Percentiles rank a stretch among this genome's conserved stretches.
These are phyloP conservation scores for Heteromormyrus szaboi DNA, from an alignment of 2,797 vertebrate species.

Conservation along the genomic window DNA sequence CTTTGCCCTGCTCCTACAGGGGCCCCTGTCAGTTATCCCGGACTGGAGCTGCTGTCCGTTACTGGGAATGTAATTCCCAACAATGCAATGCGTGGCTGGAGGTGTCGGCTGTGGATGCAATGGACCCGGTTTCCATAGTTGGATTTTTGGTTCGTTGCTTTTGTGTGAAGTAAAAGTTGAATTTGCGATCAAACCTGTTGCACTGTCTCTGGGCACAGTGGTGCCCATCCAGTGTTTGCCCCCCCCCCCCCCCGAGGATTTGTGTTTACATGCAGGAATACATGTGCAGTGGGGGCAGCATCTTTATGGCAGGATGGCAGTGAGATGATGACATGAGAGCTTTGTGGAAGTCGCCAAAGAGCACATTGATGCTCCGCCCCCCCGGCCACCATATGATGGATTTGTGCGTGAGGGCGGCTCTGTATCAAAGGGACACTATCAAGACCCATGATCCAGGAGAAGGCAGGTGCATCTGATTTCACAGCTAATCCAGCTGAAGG, in stretches of 20 bases:
- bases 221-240: not conserved
- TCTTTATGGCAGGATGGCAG: too few species aligned
- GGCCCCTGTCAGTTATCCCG: not conserved
- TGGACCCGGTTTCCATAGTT: not conserved
- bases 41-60: not conserved
- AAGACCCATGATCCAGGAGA: constrained; percentile 33
- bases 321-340: not conserved
- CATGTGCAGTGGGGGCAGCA: too few species aligned
- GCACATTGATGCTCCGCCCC: not conserved
- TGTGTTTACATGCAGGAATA: too few species aligned
- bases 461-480: constrained; percentile 41
- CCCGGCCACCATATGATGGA: not conserved
- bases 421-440: constrained; percentile 21
- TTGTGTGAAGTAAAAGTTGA: not conserved
- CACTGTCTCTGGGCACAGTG: not conserved
- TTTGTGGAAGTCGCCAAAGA: not conserved
- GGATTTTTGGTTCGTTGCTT: not conserved
- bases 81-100: not conserved
- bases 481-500: constrained; percentile 47
- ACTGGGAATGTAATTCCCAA: not conserved
- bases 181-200: not conserved
- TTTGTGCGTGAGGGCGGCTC: not conserved
- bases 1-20: not conserved
- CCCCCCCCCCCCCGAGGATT: not conserved
- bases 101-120: not conserved